Evolutionary conservation across 2,113 vertebrate genomes (phyloP).

Genomic region (Microcebus jonahi): DNA sequence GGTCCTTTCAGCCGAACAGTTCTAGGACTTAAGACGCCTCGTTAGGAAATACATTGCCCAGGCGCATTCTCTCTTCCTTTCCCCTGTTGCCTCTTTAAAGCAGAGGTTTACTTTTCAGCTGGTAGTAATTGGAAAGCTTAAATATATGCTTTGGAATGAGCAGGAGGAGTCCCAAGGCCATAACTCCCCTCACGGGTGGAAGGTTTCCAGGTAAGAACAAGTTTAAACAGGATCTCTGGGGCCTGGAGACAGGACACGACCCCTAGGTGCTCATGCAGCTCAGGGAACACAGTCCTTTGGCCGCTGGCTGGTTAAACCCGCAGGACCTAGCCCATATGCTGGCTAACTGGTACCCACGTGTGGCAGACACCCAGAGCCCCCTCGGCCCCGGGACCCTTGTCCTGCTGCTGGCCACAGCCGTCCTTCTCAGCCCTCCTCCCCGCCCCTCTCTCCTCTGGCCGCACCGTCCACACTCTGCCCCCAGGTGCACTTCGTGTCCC

Average conservation of each 20-base stretch:
- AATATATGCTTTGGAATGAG: not conserved
- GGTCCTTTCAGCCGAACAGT: not conserved
- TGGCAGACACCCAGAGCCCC: not conserved
- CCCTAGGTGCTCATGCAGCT: not conserved
- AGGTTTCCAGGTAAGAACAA: not conserved
- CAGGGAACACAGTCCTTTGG: not conserved
- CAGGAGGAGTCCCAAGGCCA: not conserved
- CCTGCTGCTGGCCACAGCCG: not conserved
- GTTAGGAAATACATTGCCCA: not conserved
- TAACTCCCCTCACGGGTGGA: not conserved
- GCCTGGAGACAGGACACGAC: not conserved
- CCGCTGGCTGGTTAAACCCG: not conserved
- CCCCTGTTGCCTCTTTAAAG: not conserved
- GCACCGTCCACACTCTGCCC: not conserved
- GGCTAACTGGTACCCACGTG: not conserved
- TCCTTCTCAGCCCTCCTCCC: not conserved
- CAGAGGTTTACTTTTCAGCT: not conserved
- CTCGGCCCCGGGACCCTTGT: not conserved
- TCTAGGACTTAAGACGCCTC: not conserved
- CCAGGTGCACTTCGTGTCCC: not conserved
- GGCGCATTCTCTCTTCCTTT: not conserved
- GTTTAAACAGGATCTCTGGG: not conserved
- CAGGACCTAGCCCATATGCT: not conserved
- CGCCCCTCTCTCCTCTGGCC: not conserved
- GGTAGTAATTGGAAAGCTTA: conserved; percentile 4